Conservation (phyloP, 2,113 vertebrate genomes). For the Eulemur rufifrons region DNA sequence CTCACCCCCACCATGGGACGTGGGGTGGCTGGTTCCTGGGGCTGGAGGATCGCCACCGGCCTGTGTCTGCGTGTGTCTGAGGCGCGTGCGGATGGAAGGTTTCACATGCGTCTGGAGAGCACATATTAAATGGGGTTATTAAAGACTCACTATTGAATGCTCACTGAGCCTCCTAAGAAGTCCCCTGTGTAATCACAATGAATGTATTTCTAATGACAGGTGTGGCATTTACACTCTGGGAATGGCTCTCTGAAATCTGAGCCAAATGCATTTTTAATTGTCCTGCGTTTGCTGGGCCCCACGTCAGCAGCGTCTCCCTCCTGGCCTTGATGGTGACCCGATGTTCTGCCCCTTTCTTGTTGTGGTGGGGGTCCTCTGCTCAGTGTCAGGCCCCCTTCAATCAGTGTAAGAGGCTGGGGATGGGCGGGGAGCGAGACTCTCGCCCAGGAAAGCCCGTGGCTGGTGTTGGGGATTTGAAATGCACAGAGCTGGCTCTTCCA, state of each 20-base stretch:
- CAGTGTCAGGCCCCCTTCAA: background rate
- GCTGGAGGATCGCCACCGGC: fast-evolving
- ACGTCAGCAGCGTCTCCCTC: fast-evolving
- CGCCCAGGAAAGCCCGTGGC: background rate
- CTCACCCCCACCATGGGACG: fast-evolving
- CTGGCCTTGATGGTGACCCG: fast-evolving
- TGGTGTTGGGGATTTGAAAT: background rate
- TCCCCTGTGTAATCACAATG: background rate
- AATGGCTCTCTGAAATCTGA: background rate
- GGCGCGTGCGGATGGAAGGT: background rate
- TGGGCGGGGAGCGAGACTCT: background rate
- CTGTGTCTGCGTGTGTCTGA: fast-evolving
- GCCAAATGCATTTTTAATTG: background rate
- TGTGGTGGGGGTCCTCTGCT: background rate
- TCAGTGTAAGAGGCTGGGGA: background rate
- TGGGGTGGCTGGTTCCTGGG: fast-evolving
- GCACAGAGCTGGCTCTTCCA: background rate
- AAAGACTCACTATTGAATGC: background rate
- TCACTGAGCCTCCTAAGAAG: background rate
- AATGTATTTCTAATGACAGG: background rate
- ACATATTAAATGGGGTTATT: background rate
- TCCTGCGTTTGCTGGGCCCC: background rate
- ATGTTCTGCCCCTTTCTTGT: background rate
- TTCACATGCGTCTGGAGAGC: fast-evolving
- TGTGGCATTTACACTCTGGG: background rate